Evolutionary conservation across 2,888 invertebrate species (phyloP).

Genomic region (Andrena haemorrhoa): DNA sequence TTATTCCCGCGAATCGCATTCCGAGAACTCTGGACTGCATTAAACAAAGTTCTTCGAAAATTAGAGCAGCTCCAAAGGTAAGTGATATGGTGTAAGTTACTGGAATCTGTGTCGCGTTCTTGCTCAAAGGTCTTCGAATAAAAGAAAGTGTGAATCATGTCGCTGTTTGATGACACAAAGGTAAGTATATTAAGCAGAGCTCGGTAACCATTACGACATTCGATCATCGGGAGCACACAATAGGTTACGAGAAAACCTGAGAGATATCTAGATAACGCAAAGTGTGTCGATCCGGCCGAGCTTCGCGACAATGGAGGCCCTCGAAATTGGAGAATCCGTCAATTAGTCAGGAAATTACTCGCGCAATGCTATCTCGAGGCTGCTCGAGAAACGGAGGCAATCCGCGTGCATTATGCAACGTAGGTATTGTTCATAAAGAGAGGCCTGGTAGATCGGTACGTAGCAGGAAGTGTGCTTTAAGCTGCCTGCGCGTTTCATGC

Average conservation of each 20-base stretch:
- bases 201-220: no score
- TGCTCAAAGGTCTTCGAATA: no score
- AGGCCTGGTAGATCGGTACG: constrained; percentile 42
- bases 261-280: no score
- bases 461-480: constrained; percentile 63
- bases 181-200: no score
- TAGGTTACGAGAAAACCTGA: no score
- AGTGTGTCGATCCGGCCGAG: no score
- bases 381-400: constrained; percentile 21
- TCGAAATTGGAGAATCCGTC: not conserved
- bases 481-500: constrained; percentile 47
- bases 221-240: no score
- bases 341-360: constrained; percentile 15
- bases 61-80: no score
- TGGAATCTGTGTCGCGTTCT: not conserved
- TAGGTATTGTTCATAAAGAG: constrained; percentile 58
- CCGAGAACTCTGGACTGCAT: not conserved
- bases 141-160: no score
- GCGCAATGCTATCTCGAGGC: constrained; percentile 15
- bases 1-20: not conserved
- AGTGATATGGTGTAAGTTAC: no score
- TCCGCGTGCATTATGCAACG: constrained; percentile 61
- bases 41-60: not conserved
- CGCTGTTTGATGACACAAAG: no score
- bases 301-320: not conserved